Conservation (phyloP, 1,140 invertebrate species). For the Pogonomyrmex californicus region DNA sequence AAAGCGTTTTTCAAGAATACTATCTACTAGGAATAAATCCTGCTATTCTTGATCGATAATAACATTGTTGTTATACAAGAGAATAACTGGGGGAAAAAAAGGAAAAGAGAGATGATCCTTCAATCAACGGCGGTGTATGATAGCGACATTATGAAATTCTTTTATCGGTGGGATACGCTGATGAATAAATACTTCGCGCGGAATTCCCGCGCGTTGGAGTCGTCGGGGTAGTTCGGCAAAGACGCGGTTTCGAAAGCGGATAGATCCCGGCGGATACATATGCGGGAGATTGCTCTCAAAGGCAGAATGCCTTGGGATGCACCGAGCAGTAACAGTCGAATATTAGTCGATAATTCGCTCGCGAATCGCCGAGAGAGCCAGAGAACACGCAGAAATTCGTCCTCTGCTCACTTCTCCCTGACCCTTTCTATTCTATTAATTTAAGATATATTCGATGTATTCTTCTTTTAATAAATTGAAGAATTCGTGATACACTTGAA, state of each 20-base stretch:
- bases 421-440: background rate
- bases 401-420: background rate
- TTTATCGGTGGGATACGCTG: constrained; percentile 64
- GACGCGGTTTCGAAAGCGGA: constrained; percentile 23
- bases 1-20: background rate
- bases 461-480: background rate
- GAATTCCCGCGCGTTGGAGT: constrained; percentile 72
- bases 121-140: constrained; percentile 71
- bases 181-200: constrained; percentile 76
- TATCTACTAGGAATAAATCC: background rate
- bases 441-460: background rate
- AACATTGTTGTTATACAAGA: constrained; percentile 62
- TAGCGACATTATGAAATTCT: constrained; percentile 76
- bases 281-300: constrained; percentile 27
- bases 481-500: background rate
- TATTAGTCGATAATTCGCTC: constrained; percentile 74
- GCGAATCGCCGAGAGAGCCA: background rate
- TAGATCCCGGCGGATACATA: background rate
- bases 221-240: constrained; percentile 52
- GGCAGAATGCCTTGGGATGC: constrained; percentile 28
- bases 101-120: constrained; percentile 5
- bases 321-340: constrained; percentile 58
- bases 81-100: background rate
- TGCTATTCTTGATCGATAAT: constrained; percentile 27
- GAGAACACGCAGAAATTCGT: background rate